phyloP scores from a whole-genome alignment of 1,140 invertebrate genomes.

The Drosophila prosaltans region DNA sequence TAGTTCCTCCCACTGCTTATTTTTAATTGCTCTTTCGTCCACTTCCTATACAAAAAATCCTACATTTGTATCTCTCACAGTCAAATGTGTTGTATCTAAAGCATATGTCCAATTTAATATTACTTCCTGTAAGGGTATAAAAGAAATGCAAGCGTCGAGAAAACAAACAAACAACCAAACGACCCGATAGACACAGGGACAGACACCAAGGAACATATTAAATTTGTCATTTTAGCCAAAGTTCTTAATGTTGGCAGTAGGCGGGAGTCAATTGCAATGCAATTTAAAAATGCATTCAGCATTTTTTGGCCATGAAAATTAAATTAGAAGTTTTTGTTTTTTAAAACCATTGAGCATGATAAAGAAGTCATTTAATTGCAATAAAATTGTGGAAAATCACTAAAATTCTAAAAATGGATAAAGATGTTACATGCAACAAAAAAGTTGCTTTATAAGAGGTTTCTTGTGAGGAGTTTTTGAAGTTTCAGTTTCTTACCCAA shows the following conservation, averaged over 20 bases:
- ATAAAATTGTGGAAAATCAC: too few species aligned
- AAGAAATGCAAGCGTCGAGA: constrained; percentile 45
- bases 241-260: constrained; percentile 30
- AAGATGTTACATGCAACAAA: too few species aligned
- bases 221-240: constrained; percentile 73
- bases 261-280: constrained; percentile 29
- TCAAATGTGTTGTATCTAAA: too few species aligned
- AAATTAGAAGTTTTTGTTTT: not conserved
- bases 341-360: not conserved
- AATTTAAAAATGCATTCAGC: constrained; percentile 37
- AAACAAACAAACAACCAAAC: constrained; percentile 59
- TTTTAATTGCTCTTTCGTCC: too few species aligned
- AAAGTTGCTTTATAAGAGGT: too few species aligned
- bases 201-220: constrained; percentile 68
- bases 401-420: too few species aligned
- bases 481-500: too few species aligned
- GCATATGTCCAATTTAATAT: constrained; percentile 21
- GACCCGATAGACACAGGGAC: not conserved
- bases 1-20: too few species aligned
- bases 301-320: not conserved
- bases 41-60: too few species aligned
- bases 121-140: not conserved
- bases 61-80: not conserved
- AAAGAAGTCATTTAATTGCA: not conserved
- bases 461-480: too few species aligned